Percentiles rank a stretch among this genome's conserved stretches.
These are phyloP conservation scores for Volucella inanis DNA, from an alignment of 2,888 invertebrate genomes.

Conservation along the genomic window DNA sequence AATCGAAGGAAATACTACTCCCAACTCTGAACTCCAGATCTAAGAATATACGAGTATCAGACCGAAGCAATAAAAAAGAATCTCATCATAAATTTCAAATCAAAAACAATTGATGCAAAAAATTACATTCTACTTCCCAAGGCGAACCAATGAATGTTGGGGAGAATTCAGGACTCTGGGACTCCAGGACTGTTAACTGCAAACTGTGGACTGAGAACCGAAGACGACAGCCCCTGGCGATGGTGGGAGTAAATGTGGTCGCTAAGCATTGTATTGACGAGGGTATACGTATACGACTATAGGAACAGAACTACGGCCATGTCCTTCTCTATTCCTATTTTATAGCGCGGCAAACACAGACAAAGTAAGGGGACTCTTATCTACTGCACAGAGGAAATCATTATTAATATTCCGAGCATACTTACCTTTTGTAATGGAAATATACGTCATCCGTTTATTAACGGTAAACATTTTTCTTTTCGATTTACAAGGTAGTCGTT, in stretches of 20 bases:
- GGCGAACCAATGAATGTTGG: slow-evolving; percentile 58
- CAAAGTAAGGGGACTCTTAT: slow-evolving; percentile 38
- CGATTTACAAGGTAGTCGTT: slow-evolving; percentile 52
- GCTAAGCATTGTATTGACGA: slow-evolving; percentile 31
- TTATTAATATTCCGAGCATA: slow-evolving; percentile 72
- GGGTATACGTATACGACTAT: neutral
- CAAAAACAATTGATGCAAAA: slow-evolving; percentile 75
- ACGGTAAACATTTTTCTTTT: slow-evolving; percentile 64
- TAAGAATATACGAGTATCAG: slow-evolving; percentile 26
- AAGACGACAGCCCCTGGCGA: slow-evolving; percentile 27
- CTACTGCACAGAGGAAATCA: slow-evolving; percentile 60
- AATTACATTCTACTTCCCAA: slow-evolving; percentile 67
- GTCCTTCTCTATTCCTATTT: slow-evolving; percentile 62
- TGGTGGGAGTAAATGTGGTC: slow-evolving; percentile 39
- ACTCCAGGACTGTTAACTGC: slow-evolving; percentile 31
- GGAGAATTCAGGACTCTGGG: too few species aligned
- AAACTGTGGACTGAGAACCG: slow-evolving; percentile 18
- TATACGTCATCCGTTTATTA: slow-evolving; percentile 49
- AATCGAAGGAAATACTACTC: slow-evolving; percentile 2
- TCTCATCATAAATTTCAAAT: slow-evolving; percentile 72
- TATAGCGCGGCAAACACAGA: slow-evolving; percentile 22
- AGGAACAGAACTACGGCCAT: slow-evolving; percentile 26
- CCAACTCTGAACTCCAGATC: slow-evolving; percentile 1
- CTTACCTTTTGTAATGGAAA: slow-evolving; percentile 71
- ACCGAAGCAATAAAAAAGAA: slow-evolving; percentile 37